Conservation (phyloP, 1,140 invertebrate species). For the Hylaeus anthracinus region DNA sequence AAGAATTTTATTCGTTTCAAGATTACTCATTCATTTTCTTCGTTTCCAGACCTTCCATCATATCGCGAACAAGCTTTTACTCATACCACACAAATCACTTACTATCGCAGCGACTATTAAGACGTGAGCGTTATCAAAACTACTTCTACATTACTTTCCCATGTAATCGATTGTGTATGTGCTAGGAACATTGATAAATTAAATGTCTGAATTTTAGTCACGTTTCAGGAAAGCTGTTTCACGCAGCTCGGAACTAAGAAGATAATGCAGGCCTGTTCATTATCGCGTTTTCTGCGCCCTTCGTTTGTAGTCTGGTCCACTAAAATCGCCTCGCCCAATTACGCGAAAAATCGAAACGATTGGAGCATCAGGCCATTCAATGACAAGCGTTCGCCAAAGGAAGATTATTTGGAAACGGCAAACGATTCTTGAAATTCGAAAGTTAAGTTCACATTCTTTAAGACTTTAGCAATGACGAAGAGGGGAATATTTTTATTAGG, state of each 20-base stretch:
- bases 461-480: too few relatives aligned
- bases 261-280: not conserved
- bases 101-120: too few relatives aligned
- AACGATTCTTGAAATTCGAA: not conserved
- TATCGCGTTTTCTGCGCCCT: not conserved
- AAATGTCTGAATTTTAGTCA: not conserved
- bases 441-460: not conserved
- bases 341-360: conserved; percentile 16
- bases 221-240: not conserved
- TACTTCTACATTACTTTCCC: too few relatives aligned
- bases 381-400: not conserved
- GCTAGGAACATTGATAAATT: not conserved
- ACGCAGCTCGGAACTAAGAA: not conserved
- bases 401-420: not conserved
- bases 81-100: too few relatives aligned
- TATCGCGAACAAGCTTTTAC: too few relatives aligned
- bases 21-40: too few relatives aligned
- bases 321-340: conserved; percentile 17
- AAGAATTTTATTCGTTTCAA: too few relatives aligned
- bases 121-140: too few relatives aligned
- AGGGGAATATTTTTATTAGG: too few relatives aligned
- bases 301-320: not conserved
- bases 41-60: too few relatives aligned
- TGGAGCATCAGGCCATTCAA: not conserved
- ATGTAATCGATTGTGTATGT: too few relatives aligned